Evolutionary conservation across 2,888 invertebrate genomes (phyloP), one percentile per base, ranked within the genome.

Genomic region (Mylabris sibirica): DNA sequence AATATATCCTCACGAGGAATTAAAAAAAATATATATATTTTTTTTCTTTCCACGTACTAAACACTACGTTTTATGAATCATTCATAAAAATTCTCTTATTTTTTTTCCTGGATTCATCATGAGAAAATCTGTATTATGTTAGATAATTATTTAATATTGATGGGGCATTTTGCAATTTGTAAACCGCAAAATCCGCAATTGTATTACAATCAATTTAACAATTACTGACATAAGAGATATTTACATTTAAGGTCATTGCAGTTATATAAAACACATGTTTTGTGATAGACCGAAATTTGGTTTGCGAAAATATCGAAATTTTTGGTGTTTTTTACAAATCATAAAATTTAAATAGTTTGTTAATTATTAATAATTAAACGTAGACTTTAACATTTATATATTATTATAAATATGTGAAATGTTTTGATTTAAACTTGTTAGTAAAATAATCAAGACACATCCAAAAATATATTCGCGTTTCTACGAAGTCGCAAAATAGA

Each of bases 401-500:
- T 30, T 60, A 60, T 38, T 12, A 35, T 60, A 35, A 61, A 41
- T 22, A 61, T 24, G 35, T 41, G 61, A 57, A 41, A 6, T 60
- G 66, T 69, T 63, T 65, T 68, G 60, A 64, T 64, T 57, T 60
- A 38, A 64, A 68, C 60, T 38, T 60, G 61, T 57, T 64, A 22
- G 64, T 59, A 66, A 69, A 66, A 60, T 65, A 68, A 67, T 62
- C 67, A 67, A 30, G 64, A 66, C 24, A 44, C 60, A 59, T 71
- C 68, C 68, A 68, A 71, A 67, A 71, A 71, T 68, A 68, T 22
- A 38, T 53, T 20, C 12, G 41, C 30, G 62, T 62, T 69, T 65
- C 62, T 49, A 59, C 65, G 63, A 69, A 66, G 63, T 60, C 59
- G 63, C 35, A 26, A 63, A 38, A 34, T 53, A 57, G 68, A 61